These are phyloP conservation scores for Halocynthia aurantium DNA, from an alignment of 23 tunicate species.

Conservation along the genomic window DNA sequence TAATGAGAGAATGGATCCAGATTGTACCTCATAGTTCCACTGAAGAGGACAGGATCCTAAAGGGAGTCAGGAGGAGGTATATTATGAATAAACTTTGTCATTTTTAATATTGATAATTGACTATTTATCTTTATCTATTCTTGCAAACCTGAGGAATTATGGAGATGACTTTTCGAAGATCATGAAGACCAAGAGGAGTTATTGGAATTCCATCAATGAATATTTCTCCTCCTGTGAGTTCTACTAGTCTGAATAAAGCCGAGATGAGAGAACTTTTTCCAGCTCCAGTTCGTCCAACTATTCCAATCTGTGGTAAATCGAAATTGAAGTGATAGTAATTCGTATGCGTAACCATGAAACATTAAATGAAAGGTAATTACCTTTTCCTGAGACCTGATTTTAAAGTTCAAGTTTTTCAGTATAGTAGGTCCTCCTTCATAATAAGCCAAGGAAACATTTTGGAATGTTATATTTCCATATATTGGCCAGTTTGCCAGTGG, in stretches of 20 bases:
- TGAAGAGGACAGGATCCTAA: conserved; percentile 83
- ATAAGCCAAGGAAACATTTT: conserved; percentile 18
- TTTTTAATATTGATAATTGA: too few species aligned
- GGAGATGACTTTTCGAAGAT: conserved; percentile 43
- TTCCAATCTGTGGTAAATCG: conserved; percentile 30
- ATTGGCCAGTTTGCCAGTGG: conserved; percentile 14
- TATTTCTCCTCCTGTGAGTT: conserved; percentile 35
- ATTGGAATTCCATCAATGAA: conserved; percentile 42
- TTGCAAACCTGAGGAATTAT: conserved; percentile 51
- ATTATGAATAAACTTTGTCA: too few species aligned
- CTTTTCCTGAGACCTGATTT: conserved; percentile 9
- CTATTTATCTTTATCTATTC: too few species aligned
- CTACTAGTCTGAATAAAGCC: conserved; percentile 44
- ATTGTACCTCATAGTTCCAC: conserved; percentile 74
- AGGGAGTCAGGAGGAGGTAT: background rate
- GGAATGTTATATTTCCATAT: background rate
- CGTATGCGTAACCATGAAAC: too few species aligned
- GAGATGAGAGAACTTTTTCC: conserved; percentile 77
- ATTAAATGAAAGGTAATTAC: background rate
- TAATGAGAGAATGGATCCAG: conserved; percentile 64
- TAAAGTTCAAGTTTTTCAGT: conserved; percentile 3
- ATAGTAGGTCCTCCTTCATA: conserved; percentile 13
- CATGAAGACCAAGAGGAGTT: conserved; percentile 36
- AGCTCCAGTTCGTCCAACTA: conserved; percentile 78
- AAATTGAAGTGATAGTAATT: too few species aligned